These are phyloP conservation scores for Himalopsyche japonica DNA, from an alignment of 2,888 invertebrate species.

Conservation along the genomic window DNA sequence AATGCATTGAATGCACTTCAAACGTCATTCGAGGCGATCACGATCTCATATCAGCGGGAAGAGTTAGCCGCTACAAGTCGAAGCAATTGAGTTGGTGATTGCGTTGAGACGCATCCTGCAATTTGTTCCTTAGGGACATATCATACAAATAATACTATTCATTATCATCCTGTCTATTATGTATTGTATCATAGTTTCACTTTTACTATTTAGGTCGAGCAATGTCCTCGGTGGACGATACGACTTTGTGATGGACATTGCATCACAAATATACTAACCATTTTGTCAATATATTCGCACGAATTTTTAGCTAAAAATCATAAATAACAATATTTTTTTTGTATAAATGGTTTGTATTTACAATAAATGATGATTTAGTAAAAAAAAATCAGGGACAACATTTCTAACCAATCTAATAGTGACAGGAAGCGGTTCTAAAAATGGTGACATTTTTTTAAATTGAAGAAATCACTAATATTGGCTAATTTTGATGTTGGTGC, in stretches of 20 bases:
- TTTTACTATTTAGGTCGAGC: background rate
- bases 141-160: background rate
- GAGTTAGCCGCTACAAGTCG: background rate
- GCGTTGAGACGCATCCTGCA: slow-evolving; percentile 10
- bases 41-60: background rate
- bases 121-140: slow-evolving; percentile 4
- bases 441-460: too few species aligned
- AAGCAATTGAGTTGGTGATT: slow-evolving; percentile 6
- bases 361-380: too few species aligned
- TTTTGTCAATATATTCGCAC: too few species aligned
- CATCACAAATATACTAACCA: background rate
- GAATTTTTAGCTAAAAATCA: too few species aligned
- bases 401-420: too few species aligned
- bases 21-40: background rate
- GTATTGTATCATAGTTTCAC: background rate
- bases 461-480: too few species aligned
- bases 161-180: background rate
- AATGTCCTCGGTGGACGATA: background rate
- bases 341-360: too few species aligned
- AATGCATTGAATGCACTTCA: background rate
- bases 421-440: too few species aligned
- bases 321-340: too few species aligned
- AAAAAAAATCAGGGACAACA: too few species aligned
- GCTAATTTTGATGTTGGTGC: too few species aligned
- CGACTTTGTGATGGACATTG: background rate